phyloP scores from a whole-genome alignment of 1,140 invertebrate species.

The Zaprionus ornatus region DNA sequence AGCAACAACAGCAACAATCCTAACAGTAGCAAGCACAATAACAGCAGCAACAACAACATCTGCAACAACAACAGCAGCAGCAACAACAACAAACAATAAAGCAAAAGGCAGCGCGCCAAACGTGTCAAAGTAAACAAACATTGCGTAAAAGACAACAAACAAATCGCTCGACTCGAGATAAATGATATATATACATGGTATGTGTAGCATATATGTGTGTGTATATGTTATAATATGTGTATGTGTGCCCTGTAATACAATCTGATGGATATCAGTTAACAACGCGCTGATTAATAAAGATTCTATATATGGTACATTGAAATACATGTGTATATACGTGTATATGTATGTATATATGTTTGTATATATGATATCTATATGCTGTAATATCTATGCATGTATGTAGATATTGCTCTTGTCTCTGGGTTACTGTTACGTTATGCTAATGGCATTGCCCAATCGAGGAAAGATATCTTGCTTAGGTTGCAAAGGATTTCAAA shows the following conservation, averaged over 20 bases:
- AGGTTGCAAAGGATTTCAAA: background rate
- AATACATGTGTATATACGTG: no score
- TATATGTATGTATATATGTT: no score
- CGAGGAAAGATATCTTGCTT: background rate
- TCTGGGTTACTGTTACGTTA: background rate
- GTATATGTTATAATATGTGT: background rate
- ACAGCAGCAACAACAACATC: background rate
- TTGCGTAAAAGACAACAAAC: constrained; percentile 42
- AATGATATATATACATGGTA: constrained; percentile 2
- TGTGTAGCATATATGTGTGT: background rate
- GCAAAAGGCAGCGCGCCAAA: constrained; percentile 25
- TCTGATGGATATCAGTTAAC: background rate
- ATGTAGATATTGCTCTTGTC: background rate
- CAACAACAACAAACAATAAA: background rate
- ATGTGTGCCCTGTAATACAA: background rate
- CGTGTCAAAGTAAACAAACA: constrained; percentile 70
- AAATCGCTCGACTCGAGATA: constrained; percentile 26
- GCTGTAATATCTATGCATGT: no score
- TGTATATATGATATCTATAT: no score
- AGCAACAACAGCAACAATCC: constrained; percentile 5
- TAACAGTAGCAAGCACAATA: constrained; percentile 3
- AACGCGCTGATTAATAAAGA: background rate
- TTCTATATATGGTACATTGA: background rate
- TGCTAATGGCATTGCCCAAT: background rate
- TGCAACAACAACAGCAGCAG: constrained; percentile 6